A percentile compares a stretch with the other conserved stretches of the same genome.
Conservation (phyloP, 2,797 vertebrate species). For the Chiloscyllium punctatum region DNA sequence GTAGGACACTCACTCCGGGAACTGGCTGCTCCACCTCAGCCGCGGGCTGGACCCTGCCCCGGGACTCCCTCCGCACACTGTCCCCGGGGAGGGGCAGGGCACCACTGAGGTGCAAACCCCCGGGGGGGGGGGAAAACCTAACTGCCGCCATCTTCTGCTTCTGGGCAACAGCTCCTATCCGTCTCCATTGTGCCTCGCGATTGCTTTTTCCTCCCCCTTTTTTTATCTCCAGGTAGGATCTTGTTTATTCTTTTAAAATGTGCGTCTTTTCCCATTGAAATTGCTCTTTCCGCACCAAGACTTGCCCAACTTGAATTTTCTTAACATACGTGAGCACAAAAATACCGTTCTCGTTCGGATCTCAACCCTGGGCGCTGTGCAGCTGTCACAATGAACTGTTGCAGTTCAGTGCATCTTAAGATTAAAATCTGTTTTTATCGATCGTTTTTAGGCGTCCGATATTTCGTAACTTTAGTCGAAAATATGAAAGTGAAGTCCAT, state of each 20-base stretch:
- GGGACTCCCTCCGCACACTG: too few relatives aligned
- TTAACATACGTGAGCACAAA: neutral
- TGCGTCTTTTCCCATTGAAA: neutral
- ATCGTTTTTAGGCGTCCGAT: too few relatives aligned
- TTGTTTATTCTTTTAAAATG: neutral
- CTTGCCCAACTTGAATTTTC: neutral
- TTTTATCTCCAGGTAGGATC: neutral
- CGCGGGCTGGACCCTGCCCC: too few relatives aligned
- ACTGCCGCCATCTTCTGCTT: constrained; percentile 25
- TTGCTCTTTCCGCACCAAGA: neutral
- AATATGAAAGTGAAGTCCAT: neutral
- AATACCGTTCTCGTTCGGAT: neutral
- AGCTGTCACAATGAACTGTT: neutral
- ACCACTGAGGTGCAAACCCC: neutral
- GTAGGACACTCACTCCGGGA: too few relatives aligned
- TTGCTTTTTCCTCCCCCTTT: neutral
- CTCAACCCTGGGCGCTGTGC: neutral
- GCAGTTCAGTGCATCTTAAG: neutral
- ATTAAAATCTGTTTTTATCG: too few relatives aligned
- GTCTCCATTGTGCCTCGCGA: neutral
- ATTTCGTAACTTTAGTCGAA: neutral
- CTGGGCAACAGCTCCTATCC: neutral
- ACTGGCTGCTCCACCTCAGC: too few relatives aligned
- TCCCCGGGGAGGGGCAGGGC: neutral
- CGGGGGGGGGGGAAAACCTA: too few relatives aligned